These are phyloP conservation scores for Rhombomys opimus DNA, from an alignment of 2,113 vertebrate genomes.

Conservation along the genomic window DNA sequence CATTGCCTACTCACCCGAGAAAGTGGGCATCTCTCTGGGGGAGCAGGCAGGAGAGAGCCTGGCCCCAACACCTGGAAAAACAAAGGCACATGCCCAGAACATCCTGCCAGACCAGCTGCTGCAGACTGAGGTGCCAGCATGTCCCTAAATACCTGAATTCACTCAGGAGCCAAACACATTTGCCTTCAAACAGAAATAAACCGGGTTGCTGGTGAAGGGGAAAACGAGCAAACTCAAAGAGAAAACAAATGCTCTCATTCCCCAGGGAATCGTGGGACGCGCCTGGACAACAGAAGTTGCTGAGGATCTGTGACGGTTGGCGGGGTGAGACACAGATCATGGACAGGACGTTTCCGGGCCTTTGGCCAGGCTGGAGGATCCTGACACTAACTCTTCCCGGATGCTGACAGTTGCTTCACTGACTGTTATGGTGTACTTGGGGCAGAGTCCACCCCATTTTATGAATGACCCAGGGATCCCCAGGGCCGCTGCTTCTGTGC, in stretches of 20 bases:
- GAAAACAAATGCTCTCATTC: background rate
- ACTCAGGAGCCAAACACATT: background rate
- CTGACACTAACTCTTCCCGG: no score
- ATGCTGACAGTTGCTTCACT: no score
- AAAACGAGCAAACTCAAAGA: background rate
- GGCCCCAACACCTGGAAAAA: background rate
- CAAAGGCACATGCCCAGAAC: background rate
- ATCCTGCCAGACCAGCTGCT: background rate
- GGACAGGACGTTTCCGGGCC: background rate
- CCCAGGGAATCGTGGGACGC: accelerated
- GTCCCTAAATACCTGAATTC: background rate
- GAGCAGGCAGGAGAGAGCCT: background rate
- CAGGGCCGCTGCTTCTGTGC: accelerated
- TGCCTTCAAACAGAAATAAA: background rate
- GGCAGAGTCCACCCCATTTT: background rate
- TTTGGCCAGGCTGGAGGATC: background rate
- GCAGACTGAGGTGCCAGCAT: accelerated
- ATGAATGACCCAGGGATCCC: accelerated
- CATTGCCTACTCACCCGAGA: accelerated
- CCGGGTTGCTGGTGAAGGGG: background rate
- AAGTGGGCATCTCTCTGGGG: background rate
- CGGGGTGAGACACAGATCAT: accelerated
- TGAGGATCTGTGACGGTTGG: background rate
- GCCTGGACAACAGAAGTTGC: background rate
- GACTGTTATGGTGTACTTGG: background rate